Conservation (phyloP, 2,113 vertebrate genomes). For the Phylloscopus trochiloides region DNA sequence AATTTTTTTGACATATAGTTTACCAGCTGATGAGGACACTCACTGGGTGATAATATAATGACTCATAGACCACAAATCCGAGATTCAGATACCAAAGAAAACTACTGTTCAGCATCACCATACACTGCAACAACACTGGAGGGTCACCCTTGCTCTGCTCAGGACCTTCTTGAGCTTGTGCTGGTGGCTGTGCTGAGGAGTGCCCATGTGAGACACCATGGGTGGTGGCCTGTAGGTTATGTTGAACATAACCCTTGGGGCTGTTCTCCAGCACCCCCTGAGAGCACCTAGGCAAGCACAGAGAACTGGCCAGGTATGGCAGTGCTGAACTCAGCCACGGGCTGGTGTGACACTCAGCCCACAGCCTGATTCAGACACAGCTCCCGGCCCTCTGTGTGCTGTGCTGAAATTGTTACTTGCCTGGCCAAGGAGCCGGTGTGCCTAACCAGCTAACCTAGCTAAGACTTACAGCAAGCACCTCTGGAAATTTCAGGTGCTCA, state of each 20-base stretch:
- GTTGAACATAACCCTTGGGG: not conserved
- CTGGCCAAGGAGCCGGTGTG: not conserved
- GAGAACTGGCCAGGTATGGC: not conserved
- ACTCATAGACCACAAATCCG: not conserved
- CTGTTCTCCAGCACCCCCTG: not conserved
- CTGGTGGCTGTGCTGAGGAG: not conserved
- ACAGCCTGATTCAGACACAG: fast-evolving
- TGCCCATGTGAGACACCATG: fast-evolving
- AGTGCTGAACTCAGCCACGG: not conserved
- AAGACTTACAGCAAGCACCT: not conserved
- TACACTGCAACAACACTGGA: not conserved
- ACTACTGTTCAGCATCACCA: not conserved
- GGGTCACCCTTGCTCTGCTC: too few relatives aligned
- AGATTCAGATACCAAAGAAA: not conserved
- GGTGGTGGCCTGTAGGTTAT: not conserved
- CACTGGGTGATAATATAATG: not conserved
- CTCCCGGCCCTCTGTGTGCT: not conserved
- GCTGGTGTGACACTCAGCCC: not conserved
- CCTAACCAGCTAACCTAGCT: not conserved
- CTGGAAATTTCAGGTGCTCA: not conserved
- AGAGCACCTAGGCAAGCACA: not conserved
- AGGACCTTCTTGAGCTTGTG: fast-evolving
- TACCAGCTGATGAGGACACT: not conserved
- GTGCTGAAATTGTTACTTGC: not conserved
- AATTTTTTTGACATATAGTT: not conserved